Base-by-base conservation (phyloP, 2,113 vertebrate species). In the Salvelinus alpinus region DNA sequence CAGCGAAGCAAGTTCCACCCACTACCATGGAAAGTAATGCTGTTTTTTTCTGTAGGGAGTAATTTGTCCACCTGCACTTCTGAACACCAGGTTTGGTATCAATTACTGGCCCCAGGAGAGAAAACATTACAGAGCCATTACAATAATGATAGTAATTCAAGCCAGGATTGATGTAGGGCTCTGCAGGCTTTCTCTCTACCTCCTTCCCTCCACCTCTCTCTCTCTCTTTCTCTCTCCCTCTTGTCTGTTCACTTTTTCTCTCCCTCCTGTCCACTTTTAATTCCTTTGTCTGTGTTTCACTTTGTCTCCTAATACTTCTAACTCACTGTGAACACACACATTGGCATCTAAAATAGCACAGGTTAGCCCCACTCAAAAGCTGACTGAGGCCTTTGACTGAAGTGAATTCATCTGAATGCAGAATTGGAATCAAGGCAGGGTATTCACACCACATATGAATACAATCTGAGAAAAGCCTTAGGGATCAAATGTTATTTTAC, bases 121-220 rank as follows among this genome's bases (percentile, higher is more conserved):
- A 87, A 92, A 91, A 91, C 88, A 92, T 92, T 90, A 92, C 81
- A 83, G 88, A 92, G 86, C 85, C 90, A 91, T 93, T 92, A 92
- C 84, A 89, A 85, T 94, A 93, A 94, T 92, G 89, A 92, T 88
- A 91, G 91, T 94, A 80, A 91, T 92, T 90, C 87, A 84, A 85
- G 76, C 73, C 78, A 85, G 84, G 84, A 84, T 75, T 86, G 87
- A 90, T 74, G 72, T 78, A 64, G 80, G 4, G 27, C 87, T 88
- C 85, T 81, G 80, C 78, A 54, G 87, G 76, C 59, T 68, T 76
- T 62, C 48, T 75, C 64, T 81, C 11, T 20, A 48, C 31, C 2
- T 67, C 47, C 57, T 24, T 82, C 74, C 70, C 64, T 47, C 67
- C 66, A 57, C n/a, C 75, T 25, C 29, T 18, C 38, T 18, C 59